A percentile compares a stretch with the other conserved stretches of the same genome.
Conservation (phyloP, 2,888 invertebrate species). For the Scotopteryx bipunctaria region DNA sequence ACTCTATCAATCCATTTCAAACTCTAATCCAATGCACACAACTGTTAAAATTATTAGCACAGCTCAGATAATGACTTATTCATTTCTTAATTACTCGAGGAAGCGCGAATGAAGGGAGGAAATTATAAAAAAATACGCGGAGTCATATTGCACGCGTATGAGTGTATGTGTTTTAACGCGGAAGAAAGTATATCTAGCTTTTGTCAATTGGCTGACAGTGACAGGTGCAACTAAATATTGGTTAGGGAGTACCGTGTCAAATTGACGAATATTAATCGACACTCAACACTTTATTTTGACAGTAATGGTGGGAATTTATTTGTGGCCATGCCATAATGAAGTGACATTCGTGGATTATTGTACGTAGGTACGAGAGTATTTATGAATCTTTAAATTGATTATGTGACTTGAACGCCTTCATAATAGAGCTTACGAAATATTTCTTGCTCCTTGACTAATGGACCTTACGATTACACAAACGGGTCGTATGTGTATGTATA, state of each 20-base stretch:
- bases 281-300: conserved; percentile 12
- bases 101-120: conserved; percentile 59
- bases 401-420: conserved; percentile 13
- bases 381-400: conserved; percentile 5
- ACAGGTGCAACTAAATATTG: conserved; percentile 59
- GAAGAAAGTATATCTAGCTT: conserved; percentile 70
- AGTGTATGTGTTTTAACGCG: conserved; percentile 55
- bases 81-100: conserved; percentile 70
- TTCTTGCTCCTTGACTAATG: conserved; percentile 19
- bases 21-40: conserved; percentile 48
- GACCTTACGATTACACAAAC: conserved; percentile 25
- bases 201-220: conserved; percentile 53
- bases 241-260: conserved; percentile 64
- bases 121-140: conserved; percentile 48
- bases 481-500: background rate
- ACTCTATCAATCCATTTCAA: conserved; percentile 51
- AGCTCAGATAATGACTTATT: conserved; percentile 61
- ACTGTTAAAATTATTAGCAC: conserved; percentile 42
- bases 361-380: too few relatives aligned
- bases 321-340: background rate
- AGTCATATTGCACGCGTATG: conserved; percentile 62
- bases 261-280: conserved; percentile 44
- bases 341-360: background rate
- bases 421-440: conserved; percentile 22
- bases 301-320: background rate